Evolutionary conservation across 2,797 vertebrate species (phyloP).

Genomic region (Hydrolagus colliei): DNA sequence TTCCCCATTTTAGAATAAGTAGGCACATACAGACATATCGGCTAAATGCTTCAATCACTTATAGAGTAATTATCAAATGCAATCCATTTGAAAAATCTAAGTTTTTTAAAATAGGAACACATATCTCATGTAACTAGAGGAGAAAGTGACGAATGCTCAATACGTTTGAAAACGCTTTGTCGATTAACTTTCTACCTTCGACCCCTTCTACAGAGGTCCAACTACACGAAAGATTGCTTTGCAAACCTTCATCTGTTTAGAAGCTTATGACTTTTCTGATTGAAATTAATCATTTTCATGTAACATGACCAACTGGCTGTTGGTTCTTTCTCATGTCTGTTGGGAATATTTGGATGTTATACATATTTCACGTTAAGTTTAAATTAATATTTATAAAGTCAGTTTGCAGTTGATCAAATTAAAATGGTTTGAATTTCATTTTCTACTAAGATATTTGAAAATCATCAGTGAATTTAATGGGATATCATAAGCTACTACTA

Average conservation of each 20-base stretch:
- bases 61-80: background rate
- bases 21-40: background rate
- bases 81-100: background rate
- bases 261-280: background rate
- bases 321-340: background rate
- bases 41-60: background rate
- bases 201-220: background rate
- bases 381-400: background rate
- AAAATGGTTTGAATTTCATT: background rate
- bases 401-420: background rate
- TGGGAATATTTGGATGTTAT: background rate
- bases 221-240: background rate
- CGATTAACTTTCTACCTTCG: too few species aligned
- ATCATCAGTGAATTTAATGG: constrained; percentile 15
- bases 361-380: background rate
- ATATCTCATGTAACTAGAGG: background rate
- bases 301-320: background rate
- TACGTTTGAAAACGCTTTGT: background rate
- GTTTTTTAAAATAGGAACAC: background rate
- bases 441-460: background rate
- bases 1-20: background rate
- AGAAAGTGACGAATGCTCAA: background rate
- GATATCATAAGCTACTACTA: background rate
- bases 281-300: background rate
- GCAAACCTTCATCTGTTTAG: background rate